Evolutionary conservation across 1,140 invertebrate genomes (phyloP).

Genomic region (Panulirus ornatus): DNA sequence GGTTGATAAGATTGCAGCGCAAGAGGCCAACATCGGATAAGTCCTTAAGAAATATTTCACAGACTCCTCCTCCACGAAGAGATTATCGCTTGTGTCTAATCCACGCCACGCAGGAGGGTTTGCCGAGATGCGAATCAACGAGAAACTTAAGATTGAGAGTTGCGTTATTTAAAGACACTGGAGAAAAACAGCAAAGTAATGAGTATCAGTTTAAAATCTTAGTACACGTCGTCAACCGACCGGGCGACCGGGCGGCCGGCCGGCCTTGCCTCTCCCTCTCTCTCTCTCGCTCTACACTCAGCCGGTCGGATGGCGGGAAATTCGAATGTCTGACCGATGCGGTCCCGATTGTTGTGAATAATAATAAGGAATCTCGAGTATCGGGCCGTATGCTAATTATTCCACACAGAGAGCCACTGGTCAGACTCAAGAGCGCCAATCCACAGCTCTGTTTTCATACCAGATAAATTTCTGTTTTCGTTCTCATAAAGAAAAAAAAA

Average conservation of each 20-base stretch:
- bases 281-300: not conserved
- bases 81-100: no score
- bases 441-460: constrained; percentile 54
- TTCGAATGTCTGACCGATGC: constrained; percentile 54
- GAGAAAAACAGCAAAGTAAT: not conserved
- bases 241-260: no score
- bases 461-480: constrained; percentile 54
- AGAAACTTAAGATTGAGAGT: no score
- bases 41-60: no score
- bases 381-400: constrained; percentile 67
- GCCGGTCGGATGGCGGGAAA: constrained; percentile 38
- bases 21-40: no score
- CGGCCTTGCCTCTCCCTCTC: not conserved
- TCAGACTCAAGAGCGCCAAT: constrained; percentile 56
- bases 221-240: not conserved
- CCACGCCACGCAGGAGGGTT: no score
- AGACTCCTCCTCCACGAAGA: no score
- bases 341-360: constrained; percentile 65
- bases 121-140: no score
- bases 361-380: constrained; percentile 69
- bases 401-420: constrained; percentile 65
- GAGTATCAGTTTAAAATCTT: not conserved
- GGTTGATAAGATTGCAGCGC: no score
- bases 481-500: constrained; percentile 28
- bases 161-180: no score